Evolutionary conservation across 2,888 invertebrate species (phyloP).

Genomic region (Lycophotia porphyrea): DNA sequence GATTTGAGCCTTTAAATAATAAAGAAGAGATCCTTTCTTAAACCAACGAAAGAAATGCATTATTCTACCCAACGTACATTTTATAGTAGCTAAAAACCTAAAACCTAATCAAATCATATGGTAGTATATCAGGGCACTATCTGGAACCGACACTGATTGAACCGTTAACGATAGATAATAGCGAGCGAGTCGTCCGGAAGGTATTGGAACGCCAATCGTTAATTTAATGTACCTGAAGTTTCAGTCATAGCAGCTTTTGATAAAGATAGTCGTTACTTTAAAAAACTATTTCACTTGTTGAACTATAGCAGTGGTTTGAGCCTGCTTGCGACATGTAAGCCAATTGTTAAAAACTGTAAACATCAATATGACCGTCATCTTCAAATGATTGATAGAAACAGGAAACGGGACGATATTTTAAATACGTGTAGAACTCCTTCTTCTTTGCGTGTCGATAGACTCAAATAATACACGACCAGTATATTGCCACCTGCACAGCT

Average conservation of each 20-base stretch:
- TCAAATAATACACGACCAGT: no score
- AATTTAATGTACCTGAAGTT: slow-evolving; percentile 2
- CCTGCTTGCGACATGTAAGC: not conserved
- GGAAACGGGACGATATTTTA: not conserved
- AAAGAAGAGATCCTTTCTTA: not conserved
- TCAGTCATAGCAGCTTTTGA: not conserved
- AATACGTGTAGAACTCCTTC: no score
- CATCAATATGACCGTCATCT: not conserved
- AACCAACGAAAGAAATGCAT: not conserved
- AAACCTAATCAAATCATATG: not conserved
- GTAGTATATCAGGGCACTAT: not conserved
- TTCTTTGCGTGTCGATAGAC: no score
- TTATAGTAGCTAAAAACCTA: not conserved
- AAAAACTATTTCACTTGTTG: not conserved
- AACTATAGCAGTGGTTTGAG: not conserved
- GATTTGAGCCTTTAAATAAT: not conserved
- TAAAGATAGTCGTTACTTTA: not conserved
- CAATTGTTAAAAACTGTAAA: not conserved
- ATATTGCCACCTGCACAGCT: no score
- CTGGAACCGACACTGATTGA: slow-evolving; percentile 15
- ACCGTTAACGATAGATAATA: slow-evolving; percentile 4
- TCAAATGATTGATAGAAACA: not conserved
- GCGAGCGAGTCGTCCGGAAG: slow-evolving; percentile 1
- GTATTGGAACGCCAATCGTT: not conserved
- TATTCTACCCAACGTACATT: not conserved